Evolutionary conservation across 2,113 vertebrate species (phyloP).

Genomic region (Oreamnos americanus): DNA sequence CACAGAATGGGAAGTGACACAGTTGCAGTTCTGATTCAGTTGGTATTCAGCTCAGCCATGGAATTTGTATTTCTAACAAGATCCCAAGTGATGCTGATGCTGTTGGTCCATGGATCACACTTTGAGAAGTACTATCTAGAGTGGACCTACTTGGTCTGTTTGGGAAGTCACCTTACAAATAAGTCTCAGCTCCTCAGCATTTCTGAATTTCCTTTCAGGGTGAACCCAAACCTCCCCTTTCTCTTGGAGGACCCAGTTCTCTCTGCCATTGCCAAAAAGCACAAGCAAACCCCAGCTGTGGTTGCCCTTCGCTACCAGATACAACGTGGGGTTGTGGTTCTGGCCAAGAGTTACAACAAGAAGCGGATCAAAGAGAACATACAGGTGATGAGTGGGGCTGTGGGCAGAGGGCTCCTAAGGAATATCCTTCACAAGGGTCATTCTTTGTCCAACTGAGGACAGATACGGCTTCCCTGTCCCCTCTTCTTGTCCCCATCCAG

Average conservation of each 20-base stretch:
- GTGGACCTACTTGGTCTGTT: not conserved
- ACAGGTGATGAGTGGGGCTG: not conserved
- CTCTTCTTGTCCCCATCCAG: no score
- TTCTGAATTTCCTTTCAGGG: constrained; percentile 1
- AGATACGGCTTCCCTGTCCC: not conserved
- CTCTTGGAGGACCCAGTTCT: constrained; percentile 64
- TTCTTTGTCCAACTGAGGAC: not conserved
- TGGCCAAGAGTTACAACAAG: constrained; percentile 57
- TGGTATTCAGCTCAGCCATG: not conserved
- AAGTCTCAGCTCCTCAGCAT: not conserved
- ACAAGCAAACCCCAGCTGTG: constrained; percentile 41
- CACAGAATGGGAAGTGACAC: no score
- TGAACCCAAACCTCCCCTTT: not conserved
- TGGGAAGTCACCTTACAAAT: not conserved
- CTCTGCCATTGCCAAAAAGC: constrained; percentile 30
- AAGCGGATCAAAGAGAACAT: constrained; percentile 59
- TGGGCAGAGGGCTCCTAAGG: rapidly evolving
- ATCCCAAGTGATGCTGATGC: no score
- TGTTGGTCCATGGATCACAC: not conserved
- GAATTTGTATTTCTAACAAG: not conserved
- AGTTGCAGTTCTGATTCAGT: rapidly evolving
- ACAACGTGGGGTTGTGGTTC: constrained; percentile 42
- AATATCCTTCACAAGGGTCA: rapidly evolving
- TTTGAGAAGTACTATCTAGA: not conserved
- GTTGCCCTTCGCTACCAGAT: constrained; percentile 59